A percentile compares a stretch with the other conserved stretches of the same genome.
Conservation (phyloP, 2,888 invertebrate species). For the Archips crataeganus region DNA sequence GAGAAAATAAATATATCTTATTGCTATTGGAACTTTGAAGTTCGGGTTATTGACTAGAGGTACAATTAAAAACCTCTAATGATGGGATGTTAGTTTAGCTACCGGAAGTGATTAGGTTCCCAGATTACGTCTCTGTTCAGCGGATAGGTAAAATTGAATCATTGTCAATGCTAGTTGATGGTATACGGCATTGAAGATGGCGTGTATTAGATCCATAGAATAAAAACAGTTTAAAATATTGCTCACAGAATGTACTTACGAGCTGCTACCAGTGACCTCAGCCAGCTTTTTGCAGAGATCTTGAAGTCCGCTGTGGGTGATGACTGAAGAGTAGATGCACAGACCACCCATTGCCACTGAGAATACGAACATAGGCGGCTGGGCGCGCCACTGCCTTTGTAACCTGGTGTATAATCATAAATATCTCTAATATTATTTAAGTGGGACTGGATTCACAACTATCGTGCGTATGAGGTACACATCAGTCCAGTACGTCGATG, state of each 20-base stretch:
- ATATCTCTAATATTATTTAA: too few relatives aligned
- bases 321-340: constrained; percentile 68
- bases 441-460: too few relatives aligned
- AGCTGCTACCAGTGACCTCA: constrained; percentile 69
- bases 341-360: constrained; percentile 70
- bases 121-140: too few relatives aligned
- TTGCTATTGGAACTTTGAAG: background rate
- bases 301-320: constrained; percentile 71
- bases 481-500: background rate
- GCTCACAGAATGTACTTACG: constrained; percentile 55
- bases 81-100: background rate
- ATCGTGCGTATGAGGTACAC: background rate
- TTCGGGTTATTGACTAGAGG: background rate
- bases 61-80: background rate
- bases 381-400: constrained; percentile 74
- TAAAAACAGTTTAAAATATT: background rate
- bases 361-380: constrained; percentile 72
- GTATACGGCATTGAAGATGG: too few relatives aligned
- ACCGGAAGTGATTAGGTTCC: background rate
- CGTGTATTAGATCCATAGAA: too few relatives aligned
- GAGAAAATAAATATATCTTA: too few relatives aligned
- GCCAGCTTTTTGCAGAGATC: constrained; percentile 72
- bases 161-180: too few relatives aligned
- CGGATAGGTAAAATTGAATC: too few relatives aligned
- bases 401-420: constrained; percentile 54